Base-by-base conservation (phyloP, 2,797 vertebrate species). In the Sebastes hubbsi region DNA sequence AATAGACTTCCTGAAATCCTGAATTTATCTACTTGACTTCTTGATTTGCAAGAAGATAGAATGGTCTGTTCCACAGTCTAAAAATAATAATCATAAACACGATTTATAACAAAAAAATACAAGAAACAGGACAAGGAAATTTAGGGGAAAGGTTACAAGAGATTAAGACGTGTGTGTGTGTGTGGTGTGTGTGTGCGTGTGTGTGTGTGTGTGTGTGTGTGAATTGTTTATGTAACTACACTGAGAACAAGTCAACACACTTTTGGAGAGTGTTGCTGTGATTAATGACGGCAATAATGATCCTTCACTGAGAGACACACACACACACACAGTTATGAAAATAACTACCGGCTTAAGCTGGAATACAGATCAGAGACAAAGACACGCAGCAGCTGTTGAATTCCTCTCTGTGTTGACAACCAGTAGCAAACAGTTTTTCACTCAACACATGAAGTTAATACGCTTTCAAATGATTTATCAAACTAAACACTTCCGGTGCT, bases 251-350 rank as follows among this genome's bases (percentile, higher is more conserved):
- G 65, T 49, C 24, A 85, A 86, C 81, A 75, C 68, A 73, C 75
- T 70, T 61, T 36, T 78, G 70, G 71, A 74, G 77, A 72, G 34
- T 34, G 64, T 2, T 30, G 68, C 68, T 88, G 75, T 85, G 80
- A 92, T 89, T 80, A 77, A 85, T 72, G 82, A 81, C 1, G 16
- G 6, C 22, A 83, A 84, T 56, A 68, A 56, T 25, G 7, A 52
- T 7, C 22, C 75, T 67, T 69, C 36, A 24, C 13, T 14, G 38
- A 42, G 38, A 42, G 38, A 56, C 52, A 56, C 52, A 46, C 54
- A 59, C 22, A 70, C 67, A 46, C 54, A 59, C 22, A 58, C 68
- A 59, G 18, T 58, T 62, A 76, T 76, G 54, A 60, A 70, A 83
- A 83, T 58, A 68, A 59, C 32, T 13, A 2, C 54, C 1, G 5